phyloP scores from a whole-genome alignment of 2,797 vertebrate genomes.

The Megalops cyprinoides region DNA sequence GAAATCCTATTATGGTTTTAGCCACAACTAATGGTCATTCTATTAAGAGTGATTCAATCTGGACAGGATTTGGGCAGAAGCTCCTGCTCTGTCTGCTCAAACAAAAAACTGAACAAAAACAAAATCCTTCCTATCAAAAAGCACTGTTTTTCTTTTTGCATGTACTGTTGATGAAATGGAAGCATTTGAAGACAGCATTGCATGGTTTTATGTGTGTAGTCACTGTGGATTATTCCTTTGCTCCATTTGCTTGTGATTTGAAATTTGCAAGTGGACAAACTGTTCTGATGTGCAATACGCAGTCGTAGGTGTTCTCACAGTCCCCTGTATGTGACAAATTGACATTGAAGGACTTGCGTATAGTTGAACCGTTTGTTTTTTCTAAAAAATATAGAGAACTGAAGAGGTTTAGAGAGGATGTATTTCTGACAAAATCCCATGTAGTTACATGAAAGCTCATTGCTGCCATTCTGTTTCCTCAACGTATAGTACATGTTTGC shows the following conservation, averaged over 20 bases:
- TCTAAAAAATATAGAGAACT: not conserved
- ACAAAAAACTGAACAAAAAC: slow-evolving; percentile 27
- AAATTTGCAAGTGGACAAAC: not conserved
- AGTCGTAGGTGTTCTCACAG: not conserved
- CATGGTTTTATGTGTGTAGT: slow-evolving; percentile 52
- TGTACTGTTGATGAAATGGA: slow-evolving; percentile 49
- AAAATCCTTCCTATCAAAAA: slow-evolving; percentile 44
- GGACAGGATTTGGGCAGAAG: slow-evolving; percentile 28
- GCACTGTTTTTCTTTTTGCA: slow-evolving; percentile 38
- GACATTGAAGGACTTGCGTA: not conserved
- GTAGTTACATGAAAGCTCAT: slow-evolving; percentile 1
- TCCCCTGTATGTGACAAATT: slow-evolving; percentile 14
- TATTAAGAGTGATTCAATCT: slow-evolving; percentile 40
- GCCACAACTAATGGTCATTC: slow-evolving; percentile 21
- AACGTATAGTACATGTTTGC: not conserved
- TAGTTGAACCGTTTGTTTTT: not conserved
- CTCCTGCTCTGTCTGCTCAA: slow-evolving; percentile 31
- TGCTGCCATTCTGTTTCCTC: not conserved
- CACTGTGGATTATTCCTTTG: slow-evolving; percentile 42
- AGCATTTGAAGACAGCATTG: slow-evolving; percentile 52
- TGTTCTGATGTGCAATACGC: not conserved
- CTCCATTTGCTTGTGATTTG: slow-evolving; percentile 4
- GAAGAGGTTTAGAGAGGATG: not conserved
- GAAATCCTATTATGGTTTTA: slow-evolving; percentile 14
- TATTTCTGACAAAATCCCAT: not conserved